Percentiles rank a stretch among this genome's conserved stretches.
phyloP scores from a whole-genome alignment of 1,140 invertebrate genomes.

The Brachionus angularis region DNA sequence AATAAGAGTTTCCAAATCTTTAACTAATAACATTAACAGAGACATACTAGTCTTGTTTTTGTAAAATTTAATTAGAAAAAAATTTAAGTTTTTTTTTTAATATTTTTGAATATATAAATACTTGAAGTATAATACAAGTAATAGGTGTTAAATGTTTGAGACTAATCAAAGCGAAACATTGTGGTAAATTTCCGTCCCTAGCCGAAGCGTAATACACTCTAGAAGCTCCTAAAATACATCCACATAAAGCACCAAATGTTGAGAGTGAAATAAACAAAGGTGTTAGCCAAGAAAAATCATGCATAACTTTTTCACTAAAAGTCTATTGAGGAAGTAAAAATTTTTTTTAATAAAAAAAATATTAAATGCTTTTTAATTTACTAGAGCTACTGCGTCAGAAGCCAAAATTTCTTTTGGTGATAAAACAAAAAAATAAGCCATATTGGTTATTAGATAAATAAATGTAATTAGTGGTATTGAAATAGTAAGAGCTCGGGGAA shows the following conservation, averaged over 20 bases:
- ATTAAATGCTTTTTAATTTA: conserved; percentile 48
- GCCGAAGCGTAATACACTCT: conserved; percentile 54
- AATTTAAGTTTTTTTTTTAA: too few species aligned
- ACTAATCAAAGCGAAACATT: conserved; percentile 52
- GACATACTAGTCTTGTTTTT: conserved; percentile 51
- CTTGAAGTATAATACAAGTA: conserved; percentile 39
- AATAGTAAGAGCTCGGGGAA: conserved; percentile 60
- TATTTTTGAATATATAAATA: conserved; percentile 2
- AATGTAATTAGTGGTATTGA: conserved; percentile 59
- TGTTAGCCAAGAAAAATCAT: conserved; percentile 83
- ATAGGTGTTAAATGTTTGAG: conserved; percentile 48
- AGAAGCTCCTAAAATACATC: conserved; percentile 70
- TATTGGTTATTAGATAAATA: conserved; percentile 60
- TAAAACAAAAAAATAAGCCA: conserved; percentile 61
- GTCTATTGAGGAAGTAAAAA: conserved; percentile 59
- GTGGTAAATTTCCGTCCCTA: conserved; percentile 51
- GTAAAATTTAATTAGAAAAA: too few species aligned
- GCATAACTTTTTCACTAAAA: conserved; percentile 88
- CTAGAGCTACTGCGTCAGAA: conserved; percentile 60
- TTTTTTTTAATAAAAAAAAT: not conserved
- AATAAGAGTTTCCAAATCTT: conserved; percentile 53
- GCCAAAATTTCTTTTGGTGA: conserved; percentile 57
- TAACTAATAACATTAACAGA: conserved; percentile 51
- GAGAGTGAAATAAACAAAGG: conserved; percentile 95
- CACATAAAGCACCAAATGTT: conserved; percentile 96